Percentiles rank a stretch among this genome's conserved stretches.
Evolutionary conservation across 2,888 invertebrate genomes (phyloP).

Genomic region (Parelbella ahira): DNA sequence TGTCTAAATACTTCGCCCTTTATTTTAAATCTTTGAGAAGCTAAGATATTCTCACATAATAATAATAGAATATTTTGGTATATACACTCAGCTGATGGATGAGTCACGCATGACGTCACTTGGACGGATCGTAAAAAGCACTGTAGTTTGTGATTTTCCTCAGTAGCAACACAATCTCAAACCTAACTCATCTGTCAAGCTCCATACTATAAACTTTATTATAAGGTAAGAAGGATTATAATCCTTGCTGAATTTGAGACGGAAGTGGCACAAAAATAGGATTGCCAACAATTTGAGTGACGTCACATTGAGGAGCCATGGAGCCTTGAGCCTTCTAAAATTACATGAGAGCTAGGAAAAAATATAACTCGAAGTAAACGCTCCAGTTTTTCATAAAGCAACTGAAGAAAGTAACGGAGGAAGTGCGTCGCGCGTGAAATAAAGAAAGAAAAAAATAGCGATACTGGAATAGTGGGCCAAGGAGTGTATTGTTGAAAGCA

Average conservation of each 20-base stretch:
- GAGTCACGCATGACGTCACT: conserved; percentile 36
- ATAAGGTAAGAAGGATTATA: conserved; percentile 43
- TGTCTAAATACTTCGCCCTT: no score
- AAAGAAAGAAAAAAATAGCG: conserved; percentile 23
- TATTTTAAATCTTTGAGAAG: no score
- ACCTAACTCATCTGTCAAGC: conserved; percentile 44
- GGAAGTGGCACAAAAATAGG: conserved; percentile 77
- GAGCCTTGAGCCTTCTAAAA: conserved; percentile 68
- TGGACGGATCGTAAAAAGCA: conserved; percentile 15
- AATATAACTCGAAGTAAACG: conserved; percentile 56
- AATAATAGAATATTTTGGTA: no score
- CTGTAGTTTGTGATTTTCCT: conserved; percentile 33
- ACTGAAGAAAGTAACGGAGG: conserved; percentile 47
- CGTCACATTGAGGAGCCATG: conserved; percentile 70
- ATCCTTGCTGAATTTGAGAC: conserved; percentile 47
- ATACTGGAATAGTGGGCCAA: conserved; percentile 30
- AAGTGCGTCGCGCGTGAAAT: conserved; percentile 40
- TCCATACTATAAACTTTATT: conserved; percentile 51
- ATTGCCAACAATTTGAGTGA: conserved; percentile 78
- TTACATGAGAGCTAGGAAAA: conserved; percentile 68
- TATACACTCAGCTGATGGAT: conserved; percentile 28
- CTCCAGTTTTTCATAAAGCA: conserved; percentile 46
- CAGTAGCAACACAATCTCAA: conserved; percentile 44
- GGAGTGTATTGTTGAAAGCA: conserved; percentile 41
- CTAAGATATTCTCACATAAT: no score